Percentiles rank a stretch among this genome's conserved stretches.
These are phyloP conservation scores for Drosophila mulleri DNA, from an alignment of 2,888 invertebrate species.

Conservation along the genomic window DNA sequence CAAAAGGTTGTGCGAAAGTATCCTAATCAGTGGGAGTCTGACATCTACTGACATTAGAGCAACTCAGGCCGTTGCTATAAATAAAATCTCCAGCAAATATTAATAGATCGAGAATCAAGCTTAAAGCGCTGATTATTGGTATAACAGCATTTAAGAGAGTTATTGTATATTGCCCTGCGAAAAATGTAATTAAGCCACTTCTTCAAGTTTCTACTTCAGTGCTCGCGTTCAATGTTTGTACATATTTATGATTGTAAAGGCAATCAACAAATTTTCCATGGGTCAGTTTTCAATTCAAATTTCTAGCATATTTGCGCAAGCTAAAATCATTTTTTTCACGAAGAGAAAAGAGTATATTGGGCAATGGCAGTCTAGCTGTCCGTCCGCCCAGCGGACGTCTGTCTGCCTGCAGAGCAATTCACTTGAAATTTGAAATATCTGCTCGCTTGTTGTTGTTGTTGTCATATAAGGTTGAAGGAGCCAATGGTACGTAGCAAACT, in stretches of 20 bases:
- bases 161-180: background rate
- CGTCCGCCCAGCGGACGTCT: too few species aligned
- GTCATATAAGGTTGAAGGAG: background rate
- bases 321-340: background rate
- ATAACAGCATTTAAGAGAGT: background rate
- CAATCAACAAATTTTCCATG: background rate
- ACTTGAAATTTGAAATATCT: too few species aligned
- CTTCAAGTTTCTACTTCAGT: background rate
- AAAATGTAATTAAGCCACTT: background rate
- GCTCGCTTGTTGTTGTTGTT: background rate
- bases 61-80: background rate
- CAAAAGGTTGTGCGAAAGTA: background rate
- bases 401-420: background rate
- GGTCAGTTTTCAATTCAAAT: background rate
- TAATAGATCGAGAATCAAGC: background rate
- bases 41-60: background rate
- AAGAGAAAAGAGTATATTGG: background rate
- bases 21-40: background rate
- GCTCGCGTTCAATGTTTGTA: background rate
- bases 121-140: background rate
- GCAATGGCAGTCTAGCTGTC: too few species aligned
- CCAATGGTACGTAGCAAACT: too few species aligned
- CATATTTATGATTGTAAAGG: background rate
- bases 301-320: constrained; percentile 1
- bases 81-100: background rate